Percentiles rank a stretch among this genome's conserved stretches.
Conservation (phyloP, 2,888 invertebrate species). For the Microplitis deprimator region DNA sequence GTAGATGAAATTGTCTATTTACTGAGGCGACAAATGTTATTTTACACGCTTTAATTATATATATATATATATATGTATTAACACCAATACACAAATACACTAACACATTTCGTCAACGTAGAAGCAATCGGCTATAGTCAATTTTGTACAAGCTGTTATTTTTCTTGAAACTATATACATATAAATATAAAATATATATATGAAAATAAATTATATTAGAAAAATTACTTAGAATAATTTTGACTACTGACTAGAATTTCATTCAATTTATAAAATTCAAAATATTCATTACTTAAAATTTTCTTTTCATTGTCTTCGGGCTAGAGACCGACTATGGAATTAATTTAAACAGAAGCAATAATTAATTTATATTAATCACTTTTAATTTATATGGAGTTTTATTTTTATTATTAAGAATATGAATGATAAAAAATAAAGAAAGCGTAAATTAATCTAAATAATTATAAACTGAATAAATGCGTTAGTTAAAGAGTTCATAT, state of each 20-base stretch:
- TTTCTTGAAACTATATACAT: slow-evolving; percentile 61
- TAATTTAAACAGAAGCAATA: background rate
- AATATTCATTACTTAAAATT: too few species aligned
- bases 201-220: background rate
- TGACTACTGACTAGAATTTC: background rate
- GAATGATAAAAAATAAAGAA: background rate
- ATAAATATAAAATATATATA: slow-evolving; percentile 44
- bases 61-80: background rate
- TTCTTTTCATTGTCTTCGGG: too few species aligned
- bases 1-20: background rate
- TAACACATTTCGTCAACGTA: slow-evolving; percentile 55
- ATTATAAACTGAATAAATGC: background rate
- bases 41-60: slow-evolving; percentile 2
- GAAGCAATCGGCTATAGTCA: slow-evolving; percentile 70
- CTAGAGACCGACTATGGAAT: background rate
- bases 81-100: background rate
- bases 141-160: slow-evolving; percentile 69
- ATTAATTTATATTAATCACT: background rate
- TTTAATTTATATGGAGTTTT: background rate
- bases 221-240: background rate
- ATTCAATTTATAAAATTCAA: too few species aligned
- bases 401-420: background rate
- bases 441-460: background rate
- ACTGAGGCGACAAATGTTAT: background rate
- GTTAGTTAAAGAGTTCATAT: background rate